Percentiles rank a stretch among this genome's conserved stretches.
phyloP scores from a whole-genome alignment of 1,140 invertebrate species.

The Meteorus sp. region DNA sequence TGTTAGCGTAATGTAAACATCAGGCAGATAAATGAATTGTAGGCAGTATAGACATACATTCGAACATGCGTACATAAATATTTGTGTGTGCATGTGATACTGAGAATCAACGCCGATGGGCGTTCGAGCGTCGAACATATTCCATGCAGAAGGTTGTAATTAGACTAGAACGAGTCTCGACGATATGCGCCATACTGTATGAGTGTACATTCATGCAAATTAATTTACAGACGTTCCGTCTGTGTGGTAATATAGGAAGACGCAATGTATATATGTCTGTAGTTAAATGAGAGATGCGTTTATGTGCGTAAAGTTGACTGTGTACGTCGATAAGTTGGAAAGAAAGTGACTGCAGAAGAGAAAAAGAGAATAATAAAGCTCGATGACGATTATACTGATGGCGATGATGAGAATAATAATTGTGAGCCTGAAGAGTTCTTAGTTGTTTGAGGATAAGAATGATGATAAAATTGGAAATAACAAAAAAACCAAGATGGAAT shows the following conservation, averaged over 20 bases:
- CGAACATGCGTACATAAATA: no score
- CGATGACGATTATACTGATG: no score
- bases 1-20: conserved; percentile 21
- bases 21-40: conserved; percentile 15
- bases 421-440: conserved; percentile 6
- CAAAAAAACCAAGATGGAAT: conserved; percentile 1
- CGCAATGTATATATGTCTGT: not conserved
- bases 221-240: not conserved
- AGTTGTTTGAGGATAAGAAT: conserved; percentile 5
- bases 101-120: conserved; percentile 8
- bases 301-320: not conserved
- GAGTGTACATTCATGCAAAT: not conserved
- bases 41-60: not conserved
- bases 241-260: not conserved
- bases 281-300: not conserved
- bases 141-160: conserved; percentile 9
- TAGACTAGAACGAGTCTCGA: conserved; percentile 1
- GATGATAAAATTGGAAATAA: conserved; percentile 2
- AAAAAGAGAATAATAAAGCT: conserved; percentile 7
- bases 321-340: no score
- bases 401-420: no score
- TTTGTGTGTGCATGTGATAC: no score
- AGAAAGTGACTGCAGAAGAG: not conserved
- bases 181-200: no score
- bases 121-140: conserved; percentile 12